Evolutionary conservation across 2,113 vertebrate genomes (phyloP), one percentile per base, ranked within the genome.

Genomic region (Ochotona curzoniae): DNA sequence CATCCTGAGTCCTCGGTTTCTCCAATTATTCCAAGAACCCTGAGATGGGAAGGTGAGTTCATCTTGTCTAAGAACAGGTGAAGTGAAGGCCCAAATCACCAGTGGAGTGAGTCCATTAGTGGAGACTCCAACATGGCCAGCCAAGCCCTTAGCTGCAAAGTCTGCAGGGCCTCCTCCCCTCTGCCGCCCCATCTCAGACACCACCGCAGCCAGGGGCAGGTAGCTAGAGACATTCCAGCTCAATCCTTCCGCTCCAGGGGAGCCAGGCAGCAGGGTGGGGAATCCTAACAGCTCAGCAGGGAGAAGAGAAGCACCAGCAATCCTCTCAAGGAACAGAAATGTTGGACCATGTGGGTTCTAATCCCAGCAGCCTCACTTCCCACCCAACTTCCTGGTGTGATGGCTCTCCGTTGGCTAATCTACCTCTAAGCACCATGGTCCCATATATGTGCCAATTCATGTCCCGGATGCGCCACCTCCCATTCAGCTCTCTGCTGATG

Each of bases 1-100:
- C 64, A 8, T 35, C 35, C 71, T 67, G 0, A 47, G 35, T 38
- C 21, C 7, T 26, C 21, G 0, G 15, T 7, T 67, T 51, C 26
- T 73, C 15, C 35, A 15, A 26, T 13, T 70, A 38, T 49, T 30
- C 32, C 66, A 5, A 4, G 1, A 61, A 61, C 60, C 57, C 73
- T 49, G 18, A 28, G 5, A 21, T 2, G 1, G 2, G 28, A 14
- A 2, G 5, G 11, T 10, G 61, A 73, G 32, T 9, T 1, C 23
- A 26, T 21, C 44, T 10, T 1, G 4, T 21, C n/a, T 25, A 3
- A 51, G 75, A 51, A 28, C 60, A 30, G 26, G 26, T 30, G 49
- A 93, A 51, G 21, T 54, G 20, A 28, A 81, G 47, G 74, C 32
- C 63, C 1, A 18, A 0, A 2, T 60, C 26, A 23, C 63, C 26